Evolutionary conservation across 2,113 vertebrate genomes (phyloP).

Genomic region (Myiagra hebetior): DNA sequence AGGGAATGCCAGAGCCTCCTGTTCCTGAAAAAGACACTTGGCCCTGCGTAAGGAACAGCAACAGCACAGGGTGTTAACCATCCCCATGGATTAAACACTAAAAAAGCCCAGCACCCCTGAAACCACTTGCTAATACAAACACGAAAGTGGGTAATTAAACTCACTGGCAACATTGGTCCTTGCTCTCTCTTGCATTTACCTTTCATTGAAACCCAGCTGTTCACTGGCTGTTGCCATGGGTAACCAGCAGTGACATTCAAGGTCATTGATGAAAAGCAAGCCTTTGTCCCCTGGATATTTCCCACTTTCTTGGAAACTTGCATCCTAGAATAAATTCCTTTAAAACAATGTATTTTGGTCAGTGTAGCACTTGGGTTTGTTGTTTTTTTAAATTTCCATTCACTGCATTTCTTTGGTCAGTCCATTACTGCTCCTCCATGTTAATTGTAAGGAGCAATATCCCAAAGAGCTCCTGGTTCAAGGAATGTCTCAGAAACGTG

Average conservation of each 20-base stretch:
- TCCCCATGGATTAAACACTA: neutral
- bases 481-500: neutral
- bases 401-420: neutral
- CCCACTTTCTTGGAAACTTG: neutral
- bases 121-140: constrained; percentile 14
- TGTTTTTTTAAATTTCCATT: neutral
- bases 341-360: neutral
- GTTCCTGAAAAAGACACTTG: neutral
- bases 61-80: neutral
- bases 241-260: neutral
- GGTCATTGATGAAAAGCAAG: neutral
- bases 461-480: neutral
- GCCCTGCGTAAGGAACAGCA: neutral
- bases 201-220: neutral
- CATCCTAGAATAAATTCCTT: neutral
- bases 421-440: neutral
- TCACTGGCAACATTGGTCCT: neutral
- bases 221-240: constrained; percentile 1
- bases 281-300: neutral
- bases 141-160: neutral
- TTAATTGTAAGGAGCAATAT: neutral
- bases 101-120: neutral
- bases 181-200: neutral
- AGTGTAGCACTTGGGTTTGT: neutral
- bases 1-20: neutral